A percentile compares a stretch with the other conserved stretches of the same genome.
These are phyloP conservation scores for Spodoptera litura DNA, from an alignment of 1,140 invertebrate genomes.

Conservation along the genomic window DNA sequence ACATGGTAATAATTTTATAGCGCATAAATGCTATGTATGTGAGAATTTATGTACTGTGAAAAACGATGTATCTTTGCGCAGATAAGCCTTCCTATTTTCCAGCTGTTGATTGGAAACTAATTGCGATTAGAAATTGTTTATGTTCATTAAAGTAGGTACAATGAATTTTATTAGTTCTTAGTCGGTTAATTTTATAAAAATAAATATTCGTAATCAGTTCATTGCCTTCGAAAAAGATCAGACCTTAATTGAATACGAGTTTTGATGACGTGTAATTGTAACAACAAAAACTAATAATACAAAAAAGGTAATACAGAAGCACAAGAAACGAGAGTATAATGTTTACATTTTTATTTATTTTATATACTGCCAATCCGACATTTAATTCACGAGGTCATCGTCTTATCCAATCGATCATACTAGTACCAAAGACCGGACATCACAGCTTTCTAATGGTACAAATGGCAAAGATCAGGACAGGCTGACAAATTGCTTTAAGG, in stretches of 20 bases:
- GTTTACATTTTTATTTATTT: slow-evolving; percentile 9
- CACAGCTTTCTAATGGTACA: slow-evolving; percentile 27
- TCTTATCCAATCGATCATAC: slow-evolving; percentile 11
- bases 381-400: not conserved
- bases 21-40: not conserved
- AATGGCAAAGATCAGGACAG: slow-evolving; percentile 28
- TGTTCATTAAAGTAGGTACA: not conserved
- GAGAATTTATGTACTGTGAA: slow-evolving; percentile 23
- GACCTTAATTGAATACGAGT: not conserved
- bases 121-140: not conserved
- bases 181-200: too few species aligned
- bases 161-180: too few species aligned
- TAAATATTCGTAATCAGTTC: too few species aligned
- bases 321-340: too few species aligned
- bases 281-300: not conserved
- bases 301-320: slow-evolving; percentile 12
- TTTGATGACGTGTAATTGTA: not conserved
- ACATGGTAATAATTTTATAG: slow-evolving; percentile 13
- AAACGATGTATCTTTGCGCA: not conserved
- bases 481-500: slow-evolving; percentile 26
- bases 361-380: slow-evolving; percentile 15
- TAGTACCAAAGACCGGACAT: not conserved
- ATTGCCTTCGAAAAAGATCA: too few species aligned
- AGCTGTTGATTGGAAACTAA: not conserved
- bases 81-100: not conserved